phyloP scores from a whole-genome alignment of 30 jellyfish, hydroid and myxozoan species.

The Rhopilema esculentum region DNA sequence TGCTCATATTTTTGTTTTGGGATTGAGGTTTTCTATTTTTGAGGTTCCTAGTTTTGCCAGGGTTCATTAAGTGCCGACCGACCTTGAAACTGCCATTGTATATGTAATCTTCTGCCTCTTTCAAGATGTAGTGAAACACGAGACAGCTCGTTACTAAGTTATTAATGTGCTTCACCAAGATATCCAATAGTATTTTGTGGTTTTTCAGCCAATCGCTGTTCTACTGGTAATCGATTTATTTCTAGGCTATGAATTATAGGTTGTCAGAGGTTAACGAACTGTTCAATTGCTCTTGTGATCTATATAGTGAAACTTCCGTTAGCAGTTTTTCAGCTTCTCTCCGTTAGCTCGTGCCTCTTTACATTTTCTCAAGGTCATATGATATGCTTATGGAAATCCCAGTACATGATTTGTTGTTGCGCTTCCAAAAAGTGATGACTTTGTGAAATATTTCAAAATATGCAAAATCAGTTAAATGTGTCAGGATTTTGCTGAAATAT shows the following conservation, averaged over 20 bases:
- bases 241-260: background rate
- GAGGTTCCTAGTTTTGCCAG: no score
- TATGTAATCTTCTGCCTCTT: no score
- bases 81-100: no score
- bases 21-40: no score
- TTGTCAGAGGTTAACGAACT: background rate
- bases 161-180: background rate
- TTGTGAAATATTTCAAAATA: no score
- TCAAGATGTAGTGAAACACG: background rate
- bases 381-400: background rate
- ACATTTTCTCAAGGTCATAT: background rate
- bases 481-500: no score
- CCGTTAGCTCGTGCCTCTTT: background rate
- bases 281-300: background rate
- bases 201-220: background rate
- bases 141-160: background rate
- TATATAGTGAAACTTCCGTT: background rate
- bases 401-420: no score
- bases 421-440: no score
- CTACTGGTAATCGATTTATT: background rate
- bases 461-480: no score
- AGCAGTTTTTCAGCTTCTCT: background rate
- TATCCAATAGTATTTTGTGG: background rate
- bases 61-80: no score
- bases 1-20: no score